Conservation (phyloP, 1,140 invertebrate genomes). For the Zaprionus camerounensis region DNA sequence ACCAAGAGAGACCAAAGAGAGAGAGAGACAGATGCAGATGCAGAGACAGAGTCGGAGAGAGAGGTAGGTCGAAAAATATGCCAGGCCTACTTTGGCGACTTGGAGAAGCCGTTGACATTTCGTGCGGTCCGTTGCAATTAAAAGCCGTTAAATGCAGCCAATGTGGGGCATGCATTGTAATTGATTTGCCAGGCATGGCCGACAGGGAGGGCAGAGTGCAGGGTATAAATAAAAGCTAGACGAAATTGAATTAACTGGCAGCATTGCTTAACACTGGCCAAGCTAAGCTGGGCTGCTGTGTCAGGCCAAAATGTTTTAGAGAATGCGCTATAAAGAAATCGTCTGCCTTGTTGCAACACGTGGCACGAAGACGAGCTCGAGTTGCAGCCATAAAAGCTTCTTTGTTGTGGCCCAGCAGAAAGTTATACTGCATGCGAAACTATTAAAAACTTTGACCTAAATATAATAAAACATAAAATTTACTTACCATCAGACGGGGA, state of each 20-base stretch:
- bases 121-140: constrained; percentile 73
- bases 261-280: constrained; percentile 17
- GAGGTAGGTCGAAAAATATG: constrained; percentile 53
- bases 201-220: neutral
- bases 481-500: constrained; percentile 48
- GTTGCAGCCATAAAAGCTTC: constrained; percentile 43
- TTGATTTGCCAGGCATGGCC: constrained; percentile 63
- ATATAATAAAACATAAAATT: constrained; percentile 78
- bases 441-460: constrained; percentile 80
- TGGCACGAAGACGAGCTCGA: neutral
- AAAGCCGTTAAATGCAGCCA: constrained; percentile 65
- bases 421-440: constrained; percentile 63
- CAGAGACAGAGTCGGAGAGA: constrained; percentile 2
- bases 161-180: constrained; percentile 56
- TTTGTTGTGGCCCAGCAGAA: constrained; percentile 35
- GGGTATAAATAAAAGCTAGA: constrained; percentile 49
- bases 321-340: constrained; percentile 68
- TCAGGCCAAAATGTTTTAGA: constrained; percentile 33
- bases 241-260: constrained; percentile 65
- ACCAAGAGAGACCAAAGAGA: neutral
- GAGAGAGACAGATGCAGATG: constrained; percentile 28
- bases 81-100: constrained; percentile 13
- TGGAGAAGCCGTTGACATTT: constrained; percentile 68
- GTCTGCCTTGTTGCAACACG: constrained; percentile 23
- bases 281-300: neutral